These are phyloP conservation scores for Julus scandinavius DNA, from an alignment of 2,888 invertebrate species.

Conservation along the genomic window DNA sequence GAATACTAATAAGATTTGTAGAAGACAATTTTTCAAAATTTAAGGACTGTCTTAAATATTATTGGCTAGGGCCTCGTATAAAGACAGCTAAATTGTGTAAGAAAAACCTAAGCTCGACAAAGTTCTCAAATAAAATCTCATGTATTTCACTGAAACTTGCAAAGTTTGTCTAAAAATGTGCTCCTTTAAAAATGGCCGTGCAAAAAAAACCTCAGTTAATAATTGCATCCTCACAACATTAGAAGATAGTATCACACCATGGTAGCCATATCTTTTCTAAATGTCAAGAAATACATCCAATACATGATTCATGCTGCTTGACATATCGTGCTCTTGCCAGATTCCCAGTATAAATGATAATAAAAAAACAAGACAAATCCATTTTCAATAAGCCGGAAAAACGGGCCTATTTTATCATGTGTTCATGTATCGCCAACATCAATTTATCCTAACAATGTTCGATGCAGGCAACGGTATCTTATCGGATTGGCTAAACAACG, in stretches of 20 bases:
- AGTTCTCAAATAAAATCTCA: too few species aligned
- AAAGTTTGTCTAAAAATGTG: not conserved
- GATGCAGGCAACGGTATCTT: not conserved
- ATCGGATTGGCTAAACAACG: constrained; percentile 13
- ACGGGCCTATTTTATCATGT: not conserved
- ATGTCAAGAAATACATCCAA: not conserved
- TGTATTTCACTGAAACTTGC: too few species aligned
- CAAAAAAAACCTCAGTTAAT: too few species aligned
- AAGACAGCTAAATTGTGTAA: too few species aligned
- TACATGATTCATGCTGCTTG: not conserved
- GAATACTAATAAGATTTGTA: too few species aligned
- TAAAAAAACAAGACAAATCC: constrained; percentile 30
- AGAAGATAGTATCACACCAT: not conserved
- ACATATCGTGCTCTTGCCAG: not conserved
- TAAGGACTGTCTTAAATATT: too few species aligned
- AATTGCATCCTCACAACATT: too few species aligned
- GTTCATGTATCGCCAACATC: constrained; percentile 21
- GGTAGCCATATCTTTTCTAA: not conserved
- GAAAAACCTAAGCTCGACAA: too few species aligned
- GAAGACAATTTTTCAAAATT: too few species aligned
- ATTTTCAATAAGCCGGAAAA: constrained; percentile 30
- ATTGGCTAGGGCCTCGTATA: too few species aligned
- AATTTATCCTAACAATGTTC: not conserved
- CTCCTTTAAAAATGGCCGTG: not conserved
- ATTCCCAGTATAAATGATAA: not conserved